Evolutionary conservation across 1,140 invertebrate genomes (phyloP).

Genomic region (Liolophura sinensis): DNA sequence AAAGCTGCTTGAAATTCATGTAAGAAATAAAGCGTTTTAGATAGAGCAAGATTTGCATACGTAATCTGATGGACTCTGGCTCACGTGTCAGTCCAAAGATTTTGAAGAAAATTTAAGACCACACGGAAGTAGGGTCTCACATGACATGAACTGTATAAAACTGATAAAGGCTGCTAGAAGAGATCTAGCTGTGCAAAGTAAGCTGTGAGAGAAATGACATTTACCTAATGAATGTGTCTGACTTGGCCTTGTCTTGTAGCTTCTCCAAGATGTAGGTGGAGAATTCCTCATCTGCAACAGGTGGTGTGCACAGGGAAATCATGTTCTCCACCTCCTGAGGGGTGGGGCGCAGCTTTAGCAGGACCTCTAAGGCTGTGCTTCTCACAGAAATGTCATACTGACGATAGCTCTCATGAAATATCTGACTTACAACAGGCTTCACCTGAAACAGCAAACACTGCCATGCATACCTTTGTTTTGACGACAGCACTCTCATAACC

Average conservation of each 20-base stretch:
- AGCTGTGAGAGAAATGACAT: conserved; percentile 2
- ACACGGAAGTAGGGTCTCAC: no score
- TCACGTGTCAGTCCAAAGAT: no score
- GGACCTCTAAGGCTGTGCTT: conserved; percentile 36
- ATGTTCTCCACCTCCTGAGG: conserved; percentile 34
- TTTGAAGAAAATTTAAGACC: no score
- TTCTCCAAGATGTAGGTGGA: conserved; percentile 43
- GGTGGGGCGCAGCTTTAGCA: conserved; percentile 33
- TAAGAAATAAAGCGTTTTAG: conserved; percentile 4
- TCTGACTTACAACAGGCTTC: conserved; percentile 31
- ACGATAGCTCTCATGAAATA: conserved; percentile 49
- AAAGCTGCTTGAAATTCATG: conserved; percentile 8
- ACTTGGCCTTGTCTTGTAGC: conserved; percentile 35
- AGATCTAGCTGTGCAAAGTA: no score
- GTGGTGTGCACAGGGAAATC: conserved; percentile 26
- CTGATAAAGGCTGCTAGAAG: no score
- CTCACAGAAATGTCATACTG: conserved; percentile 49
- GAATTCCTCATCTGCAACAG: conserved; percentile 43
- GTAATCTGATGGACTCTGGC: no score
- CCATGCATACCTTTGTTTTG: background rate
- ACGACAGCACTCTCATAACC: no score
- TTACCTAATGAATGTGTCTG: conserved; percentile 37
- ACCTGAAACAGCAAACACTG: conserved; percentile 32
- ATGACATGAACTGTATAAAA: background rate
- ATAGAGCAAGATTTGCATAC: background rate